A percentile compares a stretch with the other conserved stretches of the same genome.
These are phyloP conservation scores for Calypte anna DNA, from an alignment of 2,113 vertebrate species.

Conservation along the genomic window DNA sequence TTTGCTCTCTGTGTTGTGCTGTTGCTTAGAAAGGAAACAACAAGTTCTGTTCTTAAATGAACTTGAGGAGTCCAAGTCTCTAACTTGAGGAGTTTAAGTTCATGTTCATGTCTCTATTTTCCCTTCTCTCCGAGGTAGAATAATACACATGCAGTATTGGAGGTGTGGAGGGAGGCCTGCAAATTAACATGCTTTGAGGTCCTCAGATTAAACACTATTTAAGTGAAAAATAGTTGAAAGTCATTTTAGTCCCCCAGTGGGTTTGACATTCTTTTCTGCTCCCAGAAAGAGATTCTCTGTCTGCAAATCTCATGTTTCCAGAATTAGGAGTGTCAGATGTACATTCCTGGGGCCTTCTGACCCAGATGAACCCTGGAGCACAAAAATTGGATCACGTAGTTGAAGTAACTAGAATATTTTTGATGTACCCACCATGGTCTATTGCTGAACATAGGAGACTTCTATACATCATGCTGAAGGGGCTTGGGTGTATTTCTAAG, in stretches of 20 bases:
- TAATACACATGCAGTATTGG: not conserved
- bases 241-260: not conserved
- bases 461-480: not conserved
- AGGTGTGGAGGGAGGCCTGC: not conserved
- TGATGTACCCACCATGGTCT: not conserved
- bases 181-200: not conserved
- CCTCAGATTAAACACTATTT: not conserved
- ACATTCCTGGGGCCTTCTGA: slow-evolving; percentile 40
- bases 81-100: no score
- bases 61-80: not conserved
- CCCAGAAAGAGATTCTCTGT: slow-evolving; percentile 44
- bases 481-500: not conserved
- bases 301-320: slow-evolving; percentile 55
- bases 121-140: accelerated
- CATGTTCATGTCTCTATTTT: not conserved
- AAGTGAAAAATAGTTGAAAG: slow-evolving; percentile 6
- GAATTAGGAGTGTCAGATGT: slow-evolving; percentile 46
- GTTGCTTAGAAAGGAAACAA: not conserved
- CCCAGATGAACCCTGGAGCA: slow-evolving; percentile 20
- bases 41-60: not conserved
- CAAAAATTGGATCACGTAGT: slow-evolving; percentile 2
- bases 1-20: not conserved
- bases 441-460: not conserved
- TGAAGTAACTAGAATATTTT: not conserved
- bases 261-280: slow-evolving; percentile 19